Conservation (phyloP, 92 coral and sea anemone species). For the Paragorgia papillata region DNA sequence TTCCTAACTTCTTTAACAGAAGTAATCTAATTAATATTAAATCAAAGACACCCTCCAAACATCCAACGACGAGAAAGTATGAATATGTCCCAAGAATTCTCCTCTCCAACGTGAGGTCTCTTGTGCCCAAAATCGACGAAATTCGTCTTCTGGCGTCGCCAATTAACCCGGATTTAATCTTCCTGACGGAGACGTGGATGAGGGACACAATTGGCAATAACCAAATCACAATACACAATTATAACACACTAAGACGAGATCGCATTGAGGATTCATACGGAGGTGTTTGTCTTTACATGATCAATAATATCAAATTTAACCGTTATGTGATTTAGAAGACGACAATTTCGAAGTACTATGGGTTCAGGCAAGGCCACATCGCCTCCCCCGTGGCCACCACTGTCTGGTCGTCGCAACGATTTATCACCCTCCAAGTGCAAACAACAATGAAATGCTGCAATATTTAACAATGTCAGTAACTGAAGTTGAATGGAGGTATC, state of each 20-base stretch:
- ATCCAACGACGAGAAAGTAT: background rate
- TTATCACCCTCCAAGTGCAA: slow-evolving; percentile 18
- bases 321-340: slow-evolving; percentile 1
- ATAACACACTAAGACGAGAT: slow-evolving; percentile 19
- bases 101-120: slow-evolving; percentile 39
- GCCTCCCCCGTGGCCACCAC: slow-evolving; percentile 2
- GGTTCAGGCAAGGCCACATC: slow-evolving; percentile 15
- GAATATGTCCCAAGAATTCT: slow-evolving; percentile 19
- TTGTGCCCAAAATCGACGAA: slow-evolving; percentile 37
- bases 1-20: background rate
- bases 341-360: slow-evolving; percentile 29
- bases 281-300: slow-evolving; percentile 20
- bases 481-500: slow-evolving; percentile 22
- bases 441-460: slow-evolving; percentile 9
- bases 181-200: slow-evolving; percentile 38
- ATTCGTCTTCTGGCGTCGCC: slow-evolving; percentile 29
- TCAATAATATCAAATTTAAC: background rate
- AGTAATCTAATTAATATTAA: background rate
- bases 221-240: slow-evolving; percentile 26
- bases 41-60: too few species aligned
- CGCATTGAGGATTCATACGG: slow-evolving; percentile 7
- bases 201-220: slow-evolving; percentile 32
- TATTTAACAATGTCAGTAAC: slow-evolving; percentile 15
- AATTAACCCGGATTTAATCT: slow-evolving; percentile 28
- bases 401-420: background rate